Conservation (phyloP, 1,140 invertebrate genomes). For the Zaprionus ghesquierei region DNA sequence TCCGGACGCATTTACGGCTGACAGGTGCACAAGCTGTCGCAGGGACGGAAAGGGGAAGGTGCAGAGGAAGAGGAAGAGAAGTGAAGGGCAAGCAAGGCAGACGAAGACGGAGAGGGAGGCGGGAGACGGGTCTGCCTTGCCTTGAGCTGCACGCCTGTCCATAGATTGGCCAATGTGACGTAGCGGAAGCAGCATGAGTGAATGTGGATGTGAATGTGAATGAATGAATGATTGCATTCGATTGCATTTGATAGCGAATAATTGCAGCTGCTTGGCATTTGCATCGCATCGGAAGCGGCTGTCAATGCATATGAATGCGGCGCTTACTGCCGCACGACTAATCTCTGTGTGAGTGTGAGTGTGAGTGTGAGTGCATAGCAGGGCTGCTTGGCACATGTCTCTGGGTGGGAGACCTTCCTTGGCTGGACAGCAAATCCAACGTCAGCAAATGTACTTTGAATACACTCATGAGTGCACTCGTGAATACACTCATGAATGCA, state of each 20-base stretch:
- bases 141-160: not conserved
- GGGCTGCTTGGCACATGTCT: not conserved
- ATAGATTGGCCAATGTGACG: constrained; percentile 15
- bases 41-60: not conserved
- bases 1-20: constrained; percentile 69
- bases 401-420: too few species aligned
- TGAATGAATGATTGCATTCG: constrained; percentile 65
- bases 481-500: not conserved
- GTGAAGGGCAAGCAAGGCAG: not conserved
- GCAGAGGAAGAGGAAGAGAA: not conserved
- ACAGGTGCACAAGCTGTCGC: constrained; percentile 44
- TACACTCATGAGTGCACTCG: not conserved
- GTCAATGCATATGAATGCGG: constrained; percentile 8
- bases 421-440: not conserved
- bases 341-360: not conserved
- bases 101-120: too few species aligned
- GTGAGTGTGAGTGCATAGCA: not conserved
- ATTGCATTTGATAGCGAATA: constrained; percentile 67
- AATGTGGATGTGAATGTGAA: not conserved
- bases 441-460: not conserved
- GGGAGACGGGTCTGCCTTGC: not conserved
- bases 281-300: constrained; percentile 6
- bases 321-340: not conserved
- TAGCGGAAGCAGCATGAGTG: constrained; percentile 11
- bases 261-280: constrained; percentile 38